Evolutionary conservation across 1,140 invertebrate species (phyloP).

Genomic region (Lerema accius): DNA sequence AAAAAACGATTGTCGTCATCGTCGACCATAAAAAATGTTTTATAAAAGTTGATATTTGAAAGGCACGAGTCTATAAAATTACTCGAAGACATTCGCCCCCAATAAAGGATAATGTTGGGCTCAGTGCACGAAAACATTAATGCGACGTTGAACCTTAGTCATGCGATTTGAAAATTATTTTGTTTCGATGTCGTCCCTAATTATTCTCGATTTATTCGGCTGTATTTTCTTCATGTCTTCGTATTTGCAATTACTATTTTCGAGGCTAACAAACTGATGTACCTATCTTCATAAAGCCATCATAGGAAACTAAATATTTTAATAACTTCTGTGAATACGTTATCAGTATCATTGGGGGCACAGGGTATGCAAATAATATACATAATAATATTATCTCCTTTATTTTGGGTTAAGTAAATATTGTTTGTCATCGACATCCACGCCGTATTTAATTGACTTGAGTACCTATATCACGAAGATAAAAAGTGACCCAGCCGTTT

Average conservation of each 20-base stretch:
- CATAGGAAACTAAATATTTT: too few species aligned
- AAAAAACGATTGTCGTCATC: too few species aligned
- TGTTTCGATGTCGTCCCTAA: not conserved
- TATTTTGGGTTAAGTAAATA: not conserved
- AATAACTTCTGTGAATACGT: too few species aligned
- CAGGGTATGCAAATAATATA: not conserved
- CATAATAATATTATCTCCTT: not conserved
- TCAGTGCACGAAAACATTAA: conserved; percentile 2
- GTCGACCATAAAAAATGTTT: too few species aligned
- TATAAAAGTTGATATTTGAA: not conserved
- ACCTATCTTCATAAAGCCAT: too few species aligned
- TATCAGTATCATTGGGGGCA: not conserved
- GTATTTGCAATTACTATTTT: too few species aligned
- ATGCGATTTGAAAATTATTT: not conserved
- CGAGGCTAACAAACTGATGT: too few species aligned
- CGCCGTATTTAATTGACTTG: not conserved
- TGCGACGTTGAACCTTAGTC: conserved; percentile 1
- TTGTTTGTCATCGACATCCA: not conserved
- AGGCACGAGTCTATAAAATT: not conserved
- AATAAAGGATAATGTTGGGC: not conserved
- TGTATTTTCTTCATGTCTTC: not conserved
- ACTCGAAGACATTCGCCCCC: not conserved
- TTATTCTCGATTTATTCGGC: conserved; percentile 1
- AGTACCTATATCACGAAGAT: not conserved
- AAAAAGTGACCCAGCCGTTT: not conserved